Base-by-base conservation (phyloP, 2,888 invertebrate species). In the Leptopilina myrica region DNA sequence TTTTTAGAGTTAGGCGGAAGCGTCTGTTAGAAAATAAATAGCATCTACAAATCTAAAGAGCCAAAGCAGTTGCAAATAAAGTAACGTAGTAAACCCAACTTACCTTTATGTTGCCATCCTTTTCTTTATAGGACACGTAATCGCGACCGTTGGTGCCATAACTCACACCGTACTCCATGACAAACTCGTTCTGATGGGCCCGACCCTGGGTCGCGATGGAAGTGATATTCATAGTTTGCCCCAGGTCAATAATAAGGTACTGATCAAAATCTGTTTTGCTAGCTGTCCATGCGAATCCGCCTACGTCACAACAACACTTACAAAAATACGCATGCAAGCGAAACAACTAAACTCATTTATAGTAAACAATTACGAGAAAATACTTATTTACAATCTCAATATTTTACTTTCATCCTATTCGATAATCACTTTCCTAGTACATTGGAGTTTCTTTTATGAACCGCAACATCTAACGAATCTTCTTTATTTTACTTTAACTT, bases 271-370 rank as follows among this genome's bases (percentile, higher is more conserved):
- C 98, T 90, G 96, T 97, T 92, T 95, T 95, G 89, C 95, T 95
- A 78, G 98, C 97, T 85, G 97, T 97, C 98, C 98, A 98, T 90
- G 97, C 97, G 93, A 96, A 96, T 92, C 95, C 94, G 94, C 96
- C 97, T 97, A 95, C 89, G 92, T 89, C 89, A 89, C 88, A 90
- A 86, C 82, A 87, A 86, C 77, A 88, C 85, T 89, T 87, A 73
- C 69, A 20, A 62, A 62, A 26, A 84, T 89, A 90, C 88, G 86
- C 90, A 90, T 91, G 90, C 90, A 91, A 87, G 89, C 89, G 88
- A 90, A 90, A 89, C 87, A 89, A 88, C 88, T 88, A 84, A 83
- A 20, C 20, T 20, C 69, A n/a, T 43, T 80, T 82, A 76, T 78
- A 80, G 82, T 76, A 76, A 33, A 80, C 73, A 81, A 56, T 76